Conservation (phyloP, 2,113 vertebrate species). For the Silurus asotus region DNA sequence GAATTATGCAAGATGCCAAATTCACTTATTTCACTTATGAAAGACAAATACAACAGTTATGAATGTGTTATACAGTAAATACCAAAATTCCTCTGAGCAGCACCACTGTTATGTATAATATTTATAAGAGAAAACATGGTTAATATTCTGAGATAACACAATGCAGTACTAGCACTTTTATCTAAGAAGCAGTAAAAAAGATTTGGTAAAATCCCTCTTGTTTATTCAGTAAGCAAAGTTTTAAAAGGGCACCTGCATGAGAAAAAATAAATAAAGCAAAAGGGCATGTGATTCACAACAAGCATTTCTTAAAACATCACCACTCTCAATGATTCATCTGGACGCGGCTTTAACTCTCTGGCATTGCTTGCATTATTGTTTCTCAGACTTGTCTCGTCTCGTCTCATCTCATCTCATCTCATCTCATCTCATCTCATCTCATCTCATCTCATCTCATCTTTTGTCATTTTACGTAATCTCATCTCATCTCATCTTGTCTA, state of each 20-base stretch:
- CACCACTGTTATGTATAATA: neutral
- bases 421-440: neutral
- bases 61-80: neutral
- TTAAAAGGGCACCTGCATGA: constrained; percentile 5
- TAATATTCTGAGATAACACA: neutral
- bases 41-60: neutral
- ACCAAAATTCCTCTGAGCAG: neutral
- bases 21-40: neutral
- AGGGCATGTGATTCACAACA: neutral
- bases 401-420: neutral
- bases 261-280: neutral
- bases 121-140: neutral
- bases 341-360: neutral
- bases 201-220: neutral
- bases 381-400: constrained; percentile 7
- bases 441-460: neutral
- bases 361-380: neutral
- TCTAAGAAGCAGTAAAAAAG: neutral
- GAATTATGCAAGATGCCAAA: neutral
- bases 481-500: constrained; percentile 10
- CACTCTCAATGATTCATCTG: constrained; percentile 25
- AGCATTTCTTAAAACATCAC: constrained; percentile 12
- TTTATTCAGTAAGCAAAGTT: neutral
- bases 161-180: neutral
- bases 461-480: neutral